Evolutionary conservation across 1,140 invertebrate species (phyloP).

Genomic region (Triops longicaudatus): DNA sequence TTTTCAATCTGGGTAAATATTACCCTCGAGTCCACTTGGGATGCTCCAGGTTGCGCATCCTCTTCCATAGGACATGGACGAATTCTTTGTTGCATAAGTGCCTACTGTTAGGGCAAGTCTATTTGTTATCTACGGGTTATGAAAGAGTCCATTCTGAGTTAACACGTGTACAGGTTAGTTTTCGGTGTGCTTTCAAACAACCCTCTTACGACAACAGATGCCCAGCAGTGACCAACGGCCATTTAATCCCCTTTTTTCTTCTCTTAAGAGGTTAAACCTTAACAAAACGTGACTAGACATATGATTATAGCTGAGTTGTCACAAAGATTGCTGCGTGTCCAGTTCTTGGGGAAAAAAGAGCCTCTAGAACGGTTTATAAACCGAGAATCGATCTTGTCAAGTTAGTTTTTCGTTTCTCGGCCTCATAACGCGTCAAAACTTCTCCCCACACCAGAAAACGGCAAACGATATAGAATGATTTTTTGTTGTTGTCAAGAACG

Average conservation of each 20-base stretch:
- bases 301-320: not conserved
- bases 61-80: not conserved
- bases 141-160: not conserved
- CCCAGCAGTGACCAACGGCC: not conserved
- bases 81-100: conserved; percentile 4
- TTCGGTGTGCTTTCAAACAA: not conserved
- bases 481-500: not conserved
- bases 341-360: not conserved
- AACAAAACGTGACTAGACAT: not conserved
- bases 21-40: conserved; percentile 13
- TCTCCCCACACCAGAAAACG: not conserved
- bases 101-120: not conserved
- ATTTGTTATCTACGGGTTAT: conserved; percentile 6
- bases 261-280: not conserved
- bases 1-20: conserved; percentile 15
- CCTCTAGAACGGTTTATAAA: not conserved
- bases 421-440: not conserved
- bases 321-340: not conserved
- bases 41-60: not conserved
- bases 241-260: not conserved
- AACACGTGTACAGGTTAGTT: not conserved
- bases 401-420: conserved; percentile 3
- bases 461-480: not conserved
- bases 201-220: not conserved
- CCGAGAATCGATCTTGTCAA: not conserved